A percentile compares a stretch with the other conserved stretches of the same genome.
Conservation (phyloP, 2,888 invertebrate genomes). For the Amphipoea lucens region DNA sequence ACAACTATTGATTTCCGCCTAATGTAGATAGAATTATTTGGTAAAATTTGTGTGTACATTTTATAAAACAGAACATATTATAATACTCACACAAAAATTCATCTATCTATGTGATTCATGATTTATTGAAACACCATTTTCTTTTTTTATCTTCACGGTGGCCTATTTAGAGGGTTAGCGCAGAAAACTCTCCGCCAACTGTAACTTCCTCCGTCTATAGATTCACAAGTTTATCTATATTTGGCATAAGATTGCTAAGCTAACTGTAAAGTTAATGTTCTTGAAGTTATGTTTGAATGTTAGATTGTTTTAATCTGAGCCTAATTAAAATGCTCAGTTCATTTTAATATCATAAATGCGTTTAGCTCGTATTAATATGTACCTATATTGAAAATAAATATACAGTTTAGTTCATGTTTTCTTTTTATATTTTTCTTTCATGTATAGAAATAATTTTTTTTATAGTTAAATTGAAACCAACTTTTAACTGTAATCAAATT, state of each 20-base stretch:
- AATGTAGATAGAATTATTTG: not conserved
- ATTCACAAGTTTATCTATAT: constrained; percentile 22
- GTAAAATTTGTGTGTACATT: not conserved
- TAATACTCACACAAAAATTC: not conserved
- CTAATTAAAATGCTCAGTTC: not conserved
- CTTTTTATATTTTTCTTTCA: not conserved
- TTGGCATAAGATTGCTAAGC: constrained; percentile 3
- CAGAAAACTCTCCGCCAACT: constrained; percentile 8
- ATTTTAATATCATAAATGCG: not conserved
- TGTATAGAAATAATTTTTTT: not conserved
- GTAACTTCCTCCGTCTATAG: constrained; percentile 32
- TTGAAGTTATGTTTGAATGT: constrained; percentile 11
- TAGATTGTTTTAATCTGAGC: not conserved
- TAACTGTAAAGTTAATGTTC: constrained; percentile 27
- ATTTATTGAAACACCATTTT: not conserved
- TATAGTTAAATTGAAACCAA: not conserved
- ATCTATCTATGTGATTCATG: not conserved
- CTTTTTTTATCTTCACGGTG: constrained; percentile 1
- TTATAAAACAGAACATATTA: not conserved
- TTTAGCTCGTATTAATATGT: not conserved
- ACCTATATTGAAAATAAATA: not conserved
- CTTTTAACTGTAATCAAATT: not conserved
- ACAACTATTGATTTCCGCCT: constrained; percentile 14
- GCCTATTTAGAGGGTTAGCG: not conserved
- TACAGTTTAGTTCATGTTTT: not conserved